Conservation (phyloP, 2,113 vertebrate species). For the Fukomys damarensis region DNA sequence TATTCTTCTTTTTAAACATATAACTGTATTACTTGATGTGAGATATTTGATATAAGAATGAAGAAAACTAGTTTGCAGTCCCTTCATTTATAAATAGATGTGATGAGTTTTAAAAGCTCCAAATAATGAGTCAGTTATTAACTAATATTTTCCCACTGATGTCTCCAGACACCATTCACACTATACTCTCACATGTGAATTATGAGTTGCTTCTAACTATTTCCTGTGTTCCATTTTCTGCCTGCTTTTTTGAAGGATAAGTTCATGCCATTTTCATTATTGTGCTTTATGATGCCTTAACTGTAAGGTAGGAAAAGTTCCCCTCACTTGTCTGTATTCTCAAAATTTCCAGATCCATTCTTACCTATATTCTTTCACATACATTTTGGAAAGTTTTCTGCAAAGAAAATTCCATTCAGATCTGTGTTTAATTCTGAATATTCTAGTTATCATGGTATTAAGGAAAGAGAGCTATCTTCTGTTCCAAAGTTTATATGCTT, state of each 20-base stretch:
- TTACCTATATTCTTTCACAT: not conserved
- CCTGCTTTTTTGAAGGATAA: not conserved
- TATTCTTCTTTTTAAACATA: not conserved
- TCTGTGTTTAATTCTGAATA: constrained; percentile 31
- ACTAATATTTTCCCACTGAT: not conserved
- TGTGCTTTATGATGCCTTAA: not conserved
- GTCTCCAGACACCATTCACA: not conserved
- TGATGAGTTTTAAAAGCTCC: not conserved
- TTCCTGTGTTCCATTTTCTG: not conserved
- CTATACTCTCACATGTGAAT: not conserved
- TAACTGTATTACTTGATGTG: not conserved
- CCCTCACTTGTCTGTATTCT: not conserved
- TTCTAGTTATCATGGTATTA: not conserved
- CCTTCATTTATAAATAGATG: not conserved
- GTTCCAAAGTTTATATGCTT: not conserved
- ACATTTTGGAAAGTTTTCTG: not conserved
- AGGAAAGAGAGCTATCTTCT: not conserved
- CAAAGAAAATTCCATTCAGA: not conserved
- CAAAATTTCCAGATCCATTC: not conserved
- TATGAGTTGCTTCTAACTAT: not conserved
- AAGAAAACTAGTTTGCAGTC: not conserved
- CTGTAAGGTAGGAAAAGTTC: not conserved
- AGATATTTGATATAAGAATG: not conserved
- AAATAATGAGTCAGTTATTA: not conserved
- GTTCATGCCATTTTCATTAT: not conserved